phyloP scores from a whole-genome alignment of 2,797 vertebrate species.

The Esox masquinongy region DNA sequence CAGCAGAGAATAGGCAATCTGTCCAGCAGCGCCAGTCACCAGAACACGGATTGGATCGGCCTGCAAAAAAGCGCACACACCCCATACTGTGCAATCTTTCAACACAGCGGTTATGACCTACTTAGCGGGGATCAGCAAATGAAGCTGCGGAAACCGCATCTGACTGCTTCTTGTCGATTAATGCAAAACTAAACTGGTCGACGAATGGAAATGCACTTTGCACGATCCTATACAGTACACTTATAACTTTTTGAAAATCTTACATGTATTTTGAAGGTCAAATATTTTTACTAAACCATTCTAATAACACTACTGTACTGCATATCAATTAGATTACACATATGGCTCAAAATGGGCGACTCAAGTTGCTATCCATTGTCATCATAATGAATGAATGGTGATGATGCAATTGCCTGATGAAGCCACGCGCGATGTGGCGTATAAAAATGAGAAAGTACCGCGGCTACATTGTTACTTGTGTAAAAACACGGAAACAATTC shows the following conservation, averaged over 20 bases:
- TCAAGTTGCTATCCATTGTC: neutral
- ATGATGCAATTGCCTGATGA: conserved; percentile 15
- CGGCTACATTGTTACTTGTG: neutral
- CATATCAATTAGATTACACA: too few species aligned
- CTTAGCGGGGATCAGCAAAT: neutral
- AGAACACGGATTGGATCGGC: conserved; percentile 86
- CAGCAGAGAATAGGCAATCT: conserved; percentile 95
- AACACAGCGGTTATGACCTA: conserved; percentile 8
- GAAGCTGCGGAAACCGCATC: conserved; percentile 7
- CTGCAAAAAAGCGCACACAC: conserved; percentile 59
- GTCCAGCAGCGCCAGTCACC: conserved; percentile 94
- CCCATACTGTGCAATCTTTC: neutral
- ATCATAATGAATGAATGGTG: neutral
- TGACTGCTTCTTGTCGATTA: neutral
- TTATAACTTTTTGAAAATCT: neutral
- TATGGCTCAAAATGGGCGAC: neutral
- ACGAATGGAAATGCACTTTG: neutral
- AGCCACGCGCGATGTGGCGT: conserved; percentile 19
- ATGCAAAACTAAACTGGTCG: neutral
- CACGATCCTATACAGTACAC: neutral
- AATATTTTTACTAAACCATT: neutral
- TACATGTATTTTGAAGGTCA: neutral
- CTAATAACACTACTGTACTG: too few species aligned
- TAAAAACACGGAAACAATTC: neutral
- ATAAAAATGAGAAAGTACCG: conserved; percentile 39